Base-by-base conservation (phyloP, 2,113 vertebrate genomes). In the Lophotis ruficrista region DNA sequence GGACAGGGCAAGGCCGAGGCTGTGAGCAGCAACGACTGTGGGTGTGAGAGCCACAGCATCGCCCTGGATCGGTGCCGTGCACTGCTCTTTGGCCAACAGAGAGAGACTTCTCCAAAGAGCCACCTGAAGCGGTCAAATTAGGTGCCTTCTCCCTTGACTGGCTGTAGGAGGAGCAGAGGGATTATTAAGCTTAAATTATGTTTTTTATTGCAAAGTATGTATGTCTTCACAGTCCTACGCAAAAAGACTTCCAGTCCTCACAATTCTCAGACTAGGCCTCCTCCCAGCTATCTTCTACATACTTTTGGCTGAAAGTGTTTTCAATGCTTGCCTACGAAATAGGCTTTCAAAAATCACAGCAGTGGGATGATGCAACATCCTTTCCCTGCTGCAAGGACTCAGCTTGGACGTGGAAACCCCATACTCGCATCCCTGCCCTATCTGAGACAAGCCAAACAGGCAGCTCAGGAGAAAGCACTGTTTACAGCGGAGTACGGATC, bases 11-110 rank as follows among this genome's bases (percentile, higher is more conserved):
- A 41, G 41, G 41, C 41, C 41, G 5, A 41, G 41, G 41, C 41
- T 41, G 41, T 41, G 41, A 41, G 41, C 41, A 41, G 41, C 41
- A 41, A 41, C 10, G 41, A 41, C 41, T 41, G 41, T 12, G 41
- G 41, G 41, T 41, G 41, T 12, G 10, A 41, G 41, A 41, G 41
- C 41, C 41, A 41, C 41, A n/a, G n/a, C 33, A 10, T 14, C 3
- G 1, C n/a, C 65, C 47, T 21, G 65, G 18, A 41, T 14, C 3
- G 3, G 14, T 31, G 35, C 33, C 1, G 0, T 20, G 31, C 57
- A 30, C 23, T 4, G 3, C 20, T 53, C 20, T 35, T 35, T 19
- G 19, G 65, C 38, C 53, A 66, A 12, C 3, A 48, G 53, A 45
- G 41, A 41, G 54, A 30, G 23, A 54, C 24, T 58, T 47, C 65